Conservation (phyloP, 2,797 vertebrate species). For the Xyrichtys novacula region DNA sequence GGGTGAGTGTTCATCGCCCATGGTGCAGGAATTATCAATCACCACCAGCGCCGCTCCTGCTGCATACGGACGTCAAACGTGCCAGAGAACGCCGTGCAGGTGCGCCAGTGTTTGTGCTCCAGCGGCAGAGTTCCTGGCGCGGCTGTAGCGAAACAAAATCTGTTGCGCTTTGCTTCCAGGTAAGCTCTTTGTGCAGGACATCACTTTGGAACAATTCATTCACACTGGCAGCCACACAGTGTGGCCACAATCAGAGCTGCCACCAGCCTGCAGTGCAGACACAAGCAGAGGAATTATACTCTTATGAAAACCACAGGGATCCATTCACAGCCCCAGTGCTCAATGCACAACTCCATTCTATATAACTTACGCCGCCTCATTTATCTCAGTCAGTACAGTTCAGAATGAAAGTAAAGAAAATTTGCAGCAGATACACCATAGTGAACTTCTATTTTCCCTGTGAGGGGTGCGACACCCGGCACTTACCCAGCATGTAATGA, state of each 20-base stretch:
- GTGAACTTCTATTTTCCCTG: conserved; percentile 63
- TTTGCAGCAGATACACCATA: conserved; percentile 47
- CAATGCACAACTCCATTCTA: conserved; percentile 67
- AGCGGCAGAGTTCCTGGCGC: conserved; percentile 55
- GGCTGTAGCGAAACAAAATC: conserved; percentile 54
- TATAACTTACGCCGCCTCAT: conserved; percentile 59
- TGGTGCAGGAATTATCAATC: conserved; percentile 60
- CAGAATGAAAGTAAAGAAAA: conserved; percentile 60
- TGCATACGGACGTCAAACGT: conserved; percentile 37
- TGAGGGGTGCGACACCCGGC: conserved; percentile 58
- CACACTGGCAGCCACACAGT: conserved; percentile 70
- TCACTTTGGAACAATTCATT: conserved; percentile 79
- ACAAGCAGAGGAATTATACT: conserved; percentile 74
- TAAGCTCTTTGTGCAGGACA: conserved; percentile 76
- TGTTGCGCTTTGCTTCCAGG: conserved; percentile 71
- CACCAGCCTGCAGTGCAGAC: conserved; percentile 71
- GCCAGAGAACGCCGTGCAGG: conserved; percentile 51
- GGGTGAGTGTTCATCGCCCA: conserved; percentile 32
- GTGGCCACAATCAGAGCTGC: conserved; percentile 74
- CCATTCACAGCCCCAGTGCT: conserved; percentile 59
- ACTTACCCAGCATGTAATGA: conserved; percentile 73
- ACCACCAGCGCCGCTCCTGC: conserved; percentile 34
- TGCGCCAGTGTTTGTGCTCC: conserved; percentile 46
- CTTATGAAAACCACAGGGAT: conserved; percentile 74
- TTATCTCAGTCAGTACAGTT: conserved; percentile 55